Evolutionary conservation across 1,140 invertebrate species (phyloP).

Genomic region (Eubasilissa regina): DNA sequence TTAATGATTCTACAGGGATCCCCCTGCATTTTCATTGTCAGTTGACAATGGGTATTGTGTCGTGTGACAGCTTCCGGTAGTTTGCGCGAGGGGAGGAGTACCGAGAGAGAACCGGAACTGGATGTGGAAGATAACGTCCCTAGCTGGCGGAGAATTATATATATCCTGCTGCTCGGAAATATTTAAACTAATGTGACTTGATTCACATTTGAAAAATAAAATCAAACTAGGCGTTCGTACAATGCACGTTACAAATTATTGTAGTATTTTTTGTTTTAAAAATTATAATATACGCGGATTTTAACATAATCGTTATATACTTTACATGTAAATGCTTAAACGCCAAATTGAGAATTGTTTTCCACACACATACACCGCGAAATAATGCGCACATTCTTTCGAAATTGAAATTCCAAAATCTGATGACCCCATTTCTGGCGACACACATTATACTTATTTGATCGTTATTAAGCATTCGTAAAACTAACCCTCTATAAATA

Average conservation of each 20-base stretch:
- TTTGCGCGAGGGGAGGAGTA: not conserved
- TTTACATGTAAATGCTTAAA: not conserved
- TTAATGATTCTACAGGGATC: not conserved
- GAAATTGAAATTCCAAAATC: too few species aligned
- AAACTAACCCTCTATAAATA: not conserved
- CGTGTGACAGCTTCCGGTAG: not conserved
- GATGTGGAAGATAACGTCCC: constrained; percentile 4
- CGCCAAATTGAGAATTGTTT: too few species aligned
- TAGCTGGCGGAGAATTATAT: not conserved
- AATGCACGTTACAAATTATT: not conserved
- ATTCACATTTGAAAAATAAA: not conserved
- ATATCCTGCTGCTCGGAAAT: constrained; percentile 6
- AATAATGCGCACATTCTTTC: too few species aligned
- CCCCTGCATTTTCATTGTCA: constrained; percentile 2
- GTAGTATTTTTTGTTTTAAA: not conserved
- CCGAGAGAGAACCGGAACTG: not conserved
- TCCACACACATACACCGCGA: too few species aligned
- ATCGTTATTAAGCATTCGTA: not conserved
- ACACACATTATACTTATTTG: too few species aligned
- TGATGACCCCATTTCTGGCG: too few species aligned
- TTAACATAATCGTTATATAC: not conserved
- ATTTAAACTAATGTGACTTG: constrained; percentile 6
- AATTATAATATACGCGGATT: not conserved
- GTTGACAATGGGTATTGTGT: constrained; percentile 6
- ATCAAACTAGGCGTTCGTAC: not conserved